Evolutionary conservation across 2,888 invertebrate species (phyloP), one percentile per base, ranked within the genome.

Genomic region (Trissolcus japonicus): DNA sequence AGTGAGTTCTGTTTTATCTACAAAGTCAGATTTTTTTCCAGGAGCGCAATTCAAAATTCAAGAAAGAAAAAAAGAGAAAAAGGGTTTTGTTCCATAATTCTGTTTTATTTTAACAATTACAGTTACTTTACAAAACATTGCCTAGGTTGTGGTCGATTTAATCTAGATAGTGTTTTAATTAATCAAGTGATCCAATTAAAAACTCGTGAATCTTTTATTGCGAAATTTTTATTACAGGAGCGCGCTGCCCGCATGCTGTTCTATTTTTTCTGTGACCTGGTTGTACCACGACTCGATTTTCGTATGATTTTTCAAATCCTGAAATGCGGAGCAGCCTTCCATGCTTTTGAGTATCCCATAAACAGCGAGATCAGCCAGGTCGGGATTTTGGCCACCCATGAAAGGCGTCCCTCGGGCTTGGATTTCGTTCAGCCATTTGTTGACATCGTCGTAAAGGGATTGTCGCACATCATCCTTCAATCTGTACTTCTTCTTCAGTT

Each of bases 291-390:
- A 89, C 43, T 92, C 92, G 60, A 98, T 93, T 59, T 93, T 92
- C 0, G 97, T 96, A 82, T 95, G 91, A 1, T 91, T 82, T 41
- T 94, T 88, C 54, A 95, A 90, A 88, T 98, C 98, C 82, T 94
- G 90, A 87, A 98, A 98, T 0, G 98, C 96, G 48, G 91, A 89
- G 85, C 98, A 98, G 0, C 98, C 98, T 89, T 98, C 97, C 86
- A 98, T 97, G 86, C 98, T 97, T 87, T 93, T 95, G 4, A 98
- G 90, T 2, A 97, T 93, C 0, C 98, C 98, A 86, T 94, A 98
- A 0, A 98, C 95, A 0, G 97, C 93, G 59, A 99, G 90, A 91
- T 99, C 99, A 0, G 98, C 96, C 6, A 99, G 91, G 88, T 98
- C 95, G 0, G 99, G 99, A 78, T 92, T 88, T 14, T 92, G 89